These are phyloP conservation scores for Bugulina stolonifera DNA, from an alignment of 2,888 invertebrate genomes.

Conservation along the genomic window DNA sequence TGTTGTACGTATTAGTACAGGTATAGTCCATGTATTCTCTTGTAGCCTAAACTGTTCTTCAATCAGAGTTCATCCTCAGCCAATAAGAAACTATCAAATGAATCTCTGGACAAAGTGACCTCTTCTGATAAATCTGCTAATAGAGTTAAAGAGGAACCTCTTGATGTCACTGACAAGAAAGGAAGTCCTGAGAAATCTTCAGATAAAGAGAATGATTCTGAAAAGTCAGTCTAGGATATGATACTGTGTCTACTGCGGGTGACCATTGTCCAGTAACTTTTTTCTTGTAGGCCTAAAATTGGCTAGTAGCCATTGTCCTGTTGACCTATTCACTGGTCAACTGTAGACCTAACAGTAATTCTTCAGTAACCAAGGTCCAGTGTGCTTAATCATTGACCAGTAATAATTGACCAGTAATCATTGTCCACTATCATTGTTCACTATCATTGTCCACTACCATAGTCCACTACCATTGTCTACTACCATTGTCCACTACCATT, in stretches of 20 bases:
- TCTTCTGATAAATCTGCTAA: not conserved
- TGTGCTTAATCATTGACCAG: too few species aligned
- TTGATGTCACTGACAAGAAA: not conserved
- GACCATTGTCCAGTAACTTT: not conserved
- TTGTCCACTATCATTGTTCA: too few species aligned
- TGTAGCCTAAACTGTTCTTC: not conserved
- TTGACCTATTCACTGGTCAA: too few species aligned
- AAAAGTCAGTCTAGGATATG: not conserved
- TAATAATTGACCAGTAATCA: too few species aligned
- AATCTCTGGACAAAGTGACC: too few species aligned
- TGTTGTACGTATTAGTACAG: too few species aligned
- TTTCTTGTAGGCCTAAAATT: not conserved
- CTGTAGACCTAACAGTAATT: too few species aligned
- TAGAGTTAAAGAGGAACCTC: not conserved
- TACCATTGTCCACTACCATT: too few species aligned
- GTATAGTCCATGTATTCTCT: too few species aligned
- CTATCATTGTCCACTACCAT: too few species aligned
- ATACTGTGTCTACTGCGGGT: not conserved
- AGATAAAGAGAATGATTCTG: conserved; percentile 9
- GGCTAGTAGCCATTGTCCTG: not conserved
- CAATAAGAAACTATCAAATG: not conserved
- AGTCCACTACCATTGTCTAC: too few species aligned
- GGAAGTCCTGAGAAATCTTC: conserved; percentile 13
- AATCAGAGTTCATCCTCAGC: not conserved
- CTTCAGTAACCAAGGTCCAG: too few species aligned